Evolutionary conservation across 2,113 vertebrate species (phyloP), one percentile per base, ranked within the genome.

Genomic region (Stegastes partitus): DNA sequence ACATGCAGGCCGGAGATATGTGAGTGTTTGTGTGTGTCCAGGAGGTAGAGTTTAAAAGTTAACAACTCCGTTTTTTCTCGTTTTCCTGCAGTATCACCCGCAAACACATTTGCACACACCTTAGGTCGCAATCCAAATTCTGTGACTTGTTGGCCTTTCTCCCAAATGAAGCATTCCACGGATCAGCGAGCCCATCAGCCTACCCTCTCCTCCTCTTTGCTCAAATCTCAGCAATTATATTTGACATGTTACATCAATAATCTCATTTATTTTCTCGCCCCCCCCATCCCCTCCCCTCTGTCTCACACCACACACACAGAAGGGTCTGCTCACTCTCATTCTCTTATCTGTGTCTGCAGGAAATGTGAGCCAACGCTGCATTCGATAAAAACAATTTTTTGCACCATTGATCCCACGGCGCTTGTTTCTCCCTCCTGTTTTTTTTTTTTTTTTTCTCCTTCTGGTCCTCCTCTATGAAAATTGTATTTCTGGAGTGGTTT

Each of bases 361-460:
- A 95, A 95, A 94, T 84, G 77, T 92, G 89, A 95, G 90, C 94
- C 68, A 34, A 71, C 87, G 57, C 89, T 78, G 92, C 93, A 94
- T 95, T 97, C 96, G 77, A 96, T 97, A 96, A 94, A 95, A 89
- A 93, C 95, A 93, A 95, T 96, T 95, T 95, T 89, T 95, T 93
- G 94, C 91, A 93, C 89, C 95, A 96, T 96, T 93, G 96, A 97
- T 96, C 94, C 91, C 87, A 80, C 86, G 72, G 81, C 71, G 57
- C 77, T 93, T 92, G 90, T 92, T 94, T 91, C 82, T 86, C 71
- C 81, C 68, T 70, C n/a, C 42, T 86, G 73, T 63, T 84, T 90
- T 84, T 74, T 63, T 25, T 5, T 62, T 28, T 75, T 87, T 75
- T 68, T 64, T 72, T 22, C 34, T 89, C 86, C 87, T 84, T 19